Conservation (phyloP, 2,888 invertebrate genomes). For the Metallyticus violacea region DNA sequence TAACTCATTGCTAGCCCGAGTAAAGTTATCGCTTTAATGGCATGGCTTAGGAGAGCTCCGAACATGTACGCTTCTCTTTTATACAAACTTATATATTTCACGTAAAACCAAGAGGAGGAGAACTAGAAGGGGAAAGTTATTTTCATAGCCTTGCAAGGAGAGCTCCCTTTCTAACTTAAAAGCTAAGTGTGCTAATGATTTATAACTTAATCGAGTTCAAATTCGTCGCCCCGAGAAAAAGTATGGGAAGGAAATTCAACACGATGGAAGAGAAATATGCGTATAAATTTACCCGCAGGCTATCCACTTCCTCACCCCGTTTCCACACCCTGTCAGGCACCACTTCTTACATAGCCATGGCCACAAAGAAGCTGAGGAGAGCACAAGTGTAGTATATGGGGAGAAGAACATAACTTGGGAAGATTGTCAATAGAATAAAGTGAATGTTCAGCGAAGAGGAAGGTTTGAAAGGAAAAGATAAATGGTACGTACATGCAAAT, state of each 20-base stretch:
- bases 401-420: not conserved
- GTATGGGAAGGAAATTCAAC: constrained; percentile 14
- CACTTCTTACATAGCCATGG: not conserved
- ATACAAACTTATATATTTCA: constrained; percentile 3
- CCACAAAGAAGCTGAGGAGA: not conserved
- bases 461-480: not conserved
- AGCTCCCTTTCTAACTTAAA: constrained; percentile 1
- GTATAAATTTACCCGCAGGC: constrained; percentile 5
- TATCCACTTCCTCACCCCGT: no score
- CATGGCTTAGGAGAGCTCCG: not conserved
- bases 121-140: constrained; percentile 16
- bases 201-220: constrained; percentile 23
- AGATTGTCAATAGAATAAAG: not conserved
- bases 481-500: not conserved
- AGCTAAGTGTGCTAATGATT: constrained; percentile 20
- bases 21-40: constrained; percentile 2
- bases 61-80: not conserved
- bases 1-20: not conserved
- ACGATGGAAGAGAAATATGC: constrained; percentile 29
- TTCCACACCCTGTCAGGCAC: not conserved
- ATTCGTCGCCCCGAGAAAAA: constrained; percentile 14
- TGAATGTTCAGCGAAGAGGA: not conserved
- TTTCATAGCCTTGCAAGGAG: constrained; percentile 12
- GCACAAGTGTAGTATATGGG: not conserved
- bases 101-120: no score